Percentiles rank a stretch among this genome's conserved stretches.
Conservation (phyloP, 2,113 vertebrate species). For the Caloenas nicobarica region DNA sequence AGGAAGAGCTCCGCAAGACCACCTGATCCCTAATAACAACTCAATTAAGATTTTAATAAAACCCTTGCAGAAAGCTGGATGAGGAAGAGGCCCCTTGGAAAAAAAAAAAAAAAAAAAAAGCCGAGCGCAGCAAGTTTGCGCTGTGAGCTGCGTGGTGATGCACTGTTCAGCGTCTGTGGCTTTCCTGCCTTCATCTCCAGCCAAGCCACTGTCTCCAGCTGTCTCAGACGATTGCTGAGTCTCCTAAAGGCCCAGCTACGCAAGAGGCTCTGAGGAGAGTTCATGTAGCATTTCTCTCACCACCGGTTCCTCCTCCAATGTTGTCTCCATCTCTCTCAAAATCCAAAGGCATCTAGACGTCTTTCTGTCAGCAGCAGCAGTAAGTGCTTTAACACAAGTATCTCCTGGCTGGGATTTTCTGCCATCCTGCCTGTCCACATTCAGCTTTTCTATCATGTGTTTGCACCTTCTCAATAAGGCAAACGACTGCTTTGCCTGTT, state of each 20-base stretch:
- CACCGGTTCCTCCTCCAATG: background rate
- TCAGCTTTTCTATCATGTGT: background rate
- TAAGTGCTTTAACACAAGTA: background rate
- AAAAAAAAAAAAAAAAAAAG: background rate
- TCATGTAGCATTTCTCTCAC: background rate
- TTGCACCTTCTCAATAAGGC: background rate
- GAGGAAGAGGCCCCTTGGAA: background rate
- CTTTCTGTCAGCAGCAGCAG: background rate
- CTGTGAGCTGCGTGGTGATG: background rate
- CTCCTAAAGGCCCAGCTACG: slow-evolving; percentile 72
- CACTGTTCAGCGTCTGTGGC: slow-evolving; percentile 15
- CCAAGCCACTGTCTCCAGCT: slow-evolving; percentile 89
- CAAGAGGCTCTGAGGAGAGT: background rate
- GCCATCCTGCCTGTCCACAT: background rate
- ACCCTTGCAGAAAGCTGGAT: background rate
- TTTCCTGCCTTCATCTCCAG: slow-evolving; percentile 46
- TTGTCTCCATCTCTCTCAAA: background rate
- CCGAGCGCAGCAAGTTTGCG: background rate
- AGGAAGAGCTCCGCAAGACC: background rate
- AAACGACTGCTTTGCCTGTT: background rate
- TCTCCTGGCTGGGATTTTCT: background rate
- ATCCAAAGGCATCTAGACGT: background rate
- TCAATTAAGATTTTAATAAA: background rate
- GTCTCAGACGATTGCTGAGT: slow-evolving; percentile 71
- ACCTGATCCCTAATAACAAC: background rate